Base-by-base conservation (phyloP, 1,140 invertebrate genomes). In the Dendroctonus ponderosae region DNA sequence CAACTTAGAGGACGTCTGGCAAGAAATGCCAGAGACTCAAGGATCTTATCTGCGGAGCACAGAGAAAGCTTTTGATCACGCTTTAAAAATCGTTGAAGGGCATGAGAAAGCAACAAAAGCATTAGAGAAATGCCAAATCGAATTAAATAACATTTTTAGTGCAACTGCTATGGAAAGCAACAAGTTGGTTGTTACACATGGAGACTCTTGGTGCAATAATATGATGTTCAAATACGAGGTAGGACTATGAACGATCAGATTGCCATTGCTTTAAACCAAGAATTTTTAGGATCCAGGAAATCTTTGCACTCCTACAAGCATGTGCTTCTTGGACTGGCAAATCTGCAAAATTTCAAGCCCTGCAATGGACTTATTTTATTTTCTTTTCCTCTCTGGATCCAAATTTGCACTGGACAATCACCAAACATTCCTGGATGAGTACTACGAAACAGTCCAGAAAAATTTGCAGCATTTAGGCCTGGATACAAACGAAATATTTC, bases 221-320 rank as follows among this genome's bases (percentile, higher is more conserved):
- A 8, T 63, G n/a, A 54, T 63, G 52, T 63, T 63, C 46, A 63
- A 63, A 38, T 63, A 63, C 15, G 52, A 54, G 15, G 62, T 54
- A 46, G 48, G 50, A 48, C 7, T 15, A 43, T 5, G 3, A 11
- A 44, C 15, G 14, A 59, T 26, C n/a, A 9, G 9, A 8, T 5
- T 1, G 11, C 6, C 8, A 56, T n/a, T 40, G n/a, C 9, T 41
- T 56, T 42, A 56, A 56, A 26, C 26, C 26, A 26, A 26, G 26
- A 26, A 26, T 26, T 26, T 26, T 26, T 26, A 9, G 53, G 11
- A 56, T 15, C 8, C 1, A 26, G 26, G 26, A 2, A 26, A 26
- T 26, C 26, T 3, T 2, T 26, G 26, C 26, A 26, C 26, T 46
- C 38, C 53, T 39, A 39, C 39, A 7, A 56, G 15, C 7, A 0